Evolutionary conservation across 2,113 vertebrate species (phyloP), one percentile per base, ranked within the genome.

Genomic region (Mustela lutreola): DNA sequence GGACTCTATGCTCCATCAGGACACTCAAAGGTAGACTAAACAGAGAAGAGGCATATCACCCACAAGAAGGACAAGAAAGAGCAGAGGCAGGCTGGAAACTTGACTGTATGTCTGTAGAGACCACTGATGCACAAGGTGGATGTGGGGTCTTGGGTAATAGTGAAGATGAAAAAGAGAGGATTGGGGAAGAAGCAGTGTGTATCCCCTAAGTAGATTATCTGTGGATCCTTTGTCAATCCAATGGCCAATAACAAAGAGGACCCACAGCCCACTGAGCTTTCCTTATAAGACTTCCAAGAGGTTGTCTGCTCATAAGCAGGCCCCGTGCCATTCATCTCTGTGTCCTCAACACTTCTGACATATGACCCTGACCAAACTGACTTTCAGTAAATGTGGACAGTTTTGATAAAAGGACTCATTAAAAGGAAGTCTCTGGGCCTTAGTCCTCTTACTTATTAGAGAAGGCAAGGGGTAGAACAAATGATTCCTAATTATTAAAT

Each of bases 381-480:
- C 9, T 89, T 21, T 62, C 63, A 75, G 73, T 31, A 91, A 79
- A 45, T 18, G 24, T 21, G 48, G 28, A 53, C 19, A 18, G 65
- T 50, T 76, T 48, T 28, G 48, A 56, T 45, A 22, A 88, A 85
- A 88, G 12, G 18, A 53, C 26, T 80, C n/a, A 84, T 83, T 31
- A 36, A 62, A 94, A 89, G 48, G 67, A 94, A 75, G 39, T 31
- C 26, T 79, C 67, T 82, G 42, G 65, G 33, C 33, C 73, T 92
- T 56, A 48, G 85, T 60, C 11, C 14, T 18, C 48, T 63, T 53
- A 60, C 45, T 86, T 73, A 24, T 84, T 62, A 83, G 39, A 91
- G 21, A 18, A 89, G 26, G 22, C 36, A 50, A 18, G 31, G 1
- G 1, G 0, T 21, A 18, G 79, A 65, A 33, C 36, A 5, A 71